Conservation (phyloP, 1,140 invertebrate genomes). For the Megalopta genalis region DNA sequence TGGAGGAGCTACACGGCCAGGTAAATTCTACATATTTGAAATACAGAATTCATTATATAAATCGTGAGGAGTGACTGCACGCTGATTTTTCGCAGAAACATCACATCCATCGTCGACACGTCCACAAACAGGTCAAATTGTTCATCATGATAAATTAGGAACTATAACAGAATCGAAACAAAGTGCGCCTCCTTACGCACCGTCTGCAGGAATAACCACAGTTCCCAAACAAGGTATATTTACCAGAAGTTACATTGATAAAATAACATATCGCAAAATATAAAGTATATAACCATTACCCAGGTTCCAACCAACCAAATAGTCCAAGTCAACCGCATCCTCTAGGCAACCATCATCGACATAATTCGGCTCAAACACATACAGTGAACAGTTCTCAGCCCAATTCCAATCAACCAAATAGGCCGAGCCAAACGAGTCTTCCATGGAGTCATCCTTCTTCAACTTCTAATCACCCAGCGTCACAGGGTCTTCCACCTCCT, state of each 20-base stretch:
- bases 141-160: constrained; percentile 7
- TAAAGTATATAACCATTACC: background rate
- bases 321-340: constrained; percentile 1
- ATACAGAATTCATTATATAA: background rate
- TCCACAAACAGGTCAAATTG: background rate
- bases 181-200: constrained; percentile 16
- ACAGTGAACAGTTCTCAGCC: background rate
- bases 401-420: constrained; percentile 3
- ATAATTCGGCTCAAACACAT: no score
- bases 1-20: constrained; percentile 44
- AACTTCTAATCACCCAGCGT: background rate
- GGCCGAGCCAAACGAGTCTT: background rate
- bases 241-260: background rate
- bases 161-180: constrained; percentile 30
- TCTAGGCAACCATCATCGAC: background rate
- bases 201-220: constrained; percentile 12
- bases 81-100: background rate
- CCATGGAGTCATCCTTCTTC: constrained; percentile 12
- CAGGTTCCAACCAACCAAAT: background rate
- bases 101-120: no score
- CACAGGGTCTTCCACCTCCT: background rate
- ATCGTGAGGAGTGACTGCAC: background rate
- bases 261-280: background rate
- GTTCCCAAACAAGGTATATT: constrained; percentile 3
- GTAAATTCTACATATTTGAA: constrained; percentile 32